Base-by-base conservation (phyloP, 2,113 vertebrate genomes). In the Sterna hirundo region DNA sequence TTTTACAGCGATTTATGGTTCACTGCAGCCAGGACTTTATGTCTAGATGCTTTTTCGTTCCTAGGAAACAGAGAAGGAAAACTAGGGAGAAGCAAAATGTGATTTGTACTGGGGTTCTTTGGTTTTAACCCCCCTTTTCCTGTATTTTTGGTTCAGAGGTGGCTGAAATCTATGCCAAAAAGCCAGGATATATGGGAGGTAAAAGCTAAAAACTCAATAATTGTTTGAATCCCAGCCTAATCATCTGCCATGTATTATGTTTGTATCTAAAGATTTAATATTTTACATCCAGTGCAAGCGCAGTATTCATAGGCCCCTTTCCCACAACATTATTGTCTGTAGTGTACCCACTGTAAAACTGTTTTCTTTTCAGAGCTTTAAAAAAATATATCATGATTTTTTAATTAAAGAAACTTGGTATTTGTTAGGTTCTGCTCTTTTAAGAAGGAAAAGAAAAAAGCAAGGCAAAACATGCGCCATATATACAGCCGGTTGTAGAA, bases 151-250 rank as follows among this genome's bases (percentile, higher is more conserved):
- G 44, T 87, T 95, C 74, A 80, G 40, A 85, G 49, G 18, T 93
- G 84, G 23, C 70, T 95, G 75, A 88, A 87, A 93, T 83, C 54
- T 87, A 13, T 94, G 47, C 25, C 49, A 85, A 93, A 96, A 76
- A 64, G 29, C 19, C 74, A 71, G 38, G 29, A 75, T 82, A 38
- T 40, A 38, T 7, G 64, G 55, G 32, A 87, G 7, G n/a, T 75
- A 51, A 71, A 94, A 90, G 38, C 52, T 38, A 66, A 89, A 80
- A 94, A 4, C 10, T 42, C 9, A 17, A 0, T 36, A 20, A 47
- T 27, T 64, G 8, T 65, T 88, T 75, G 5, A 78, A 82, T 74
- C 10, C 26, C 47, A 81, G 4, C 40, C 38, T 49, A 52, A 79
- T 44, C 5, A 21, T 55, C n/a, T 91, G 15, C 29, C 16, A 25